Conservation (phyloP, 2,113 vertebrate genomes). For the Myiozetetes cayanensis region DNA sequence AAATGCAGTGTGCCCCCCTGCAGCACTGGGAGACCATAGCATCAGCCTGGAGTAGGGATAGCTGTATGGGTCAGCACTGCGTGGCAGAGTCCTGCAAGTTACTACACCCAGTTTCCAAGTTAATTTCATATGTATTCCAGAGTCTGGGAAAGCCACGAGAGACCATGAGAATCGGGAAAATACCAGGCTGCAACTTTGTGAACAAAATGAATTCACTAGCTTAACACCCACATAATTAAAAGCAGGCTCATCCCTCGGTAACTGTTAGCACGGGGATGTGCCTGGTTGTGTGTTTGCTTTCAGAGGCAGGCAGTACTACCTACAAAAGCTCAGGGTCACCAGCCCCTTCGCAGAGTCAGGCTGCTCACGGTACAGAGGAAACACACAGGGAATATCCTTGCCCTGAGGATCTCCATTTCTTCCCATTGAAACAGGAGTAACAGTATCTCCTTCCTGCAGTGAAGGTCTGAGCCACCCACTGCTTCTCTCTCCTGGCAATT, state of each 20-base stretch:
- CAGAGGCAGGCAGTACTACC: not conserved
- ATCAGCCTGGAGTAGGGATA: not conserved
- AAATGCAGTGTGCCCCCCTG: not conserved
- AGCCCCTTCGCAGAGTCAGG: not conserved
- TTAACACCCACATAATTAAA: conserved; percentile 22
- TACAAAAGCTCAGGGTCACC: not conserved
- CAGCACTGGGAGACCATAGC: not conserved
- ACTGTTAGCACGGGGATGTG: not conserved
- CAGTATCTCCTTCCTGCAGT: not conserved
- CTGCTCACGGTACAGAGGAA: not conserved
- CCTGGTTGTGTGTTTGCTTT: not conserved
- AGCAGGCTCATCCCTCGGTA: not conserved
- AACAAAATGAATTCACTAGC: not conserved
- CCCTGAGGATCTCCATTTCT: not conserved
- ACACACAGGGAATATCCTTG: not conserved
- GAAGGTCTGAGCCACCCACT: not conserved
- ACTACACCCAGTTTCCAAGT: not conserved
- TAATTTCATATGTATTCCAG: not conserved
- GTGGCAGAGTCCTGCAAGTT: not conserved
- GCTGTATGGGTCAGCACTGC: not conserved
- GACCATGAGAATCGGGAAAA: not conserved
- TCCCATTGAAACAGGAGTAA: not conserved
- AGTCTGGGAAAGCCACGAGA: not conserved
- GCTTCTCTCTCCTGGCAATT: not conserved
- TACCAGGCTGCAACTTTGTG: not conserved